Evolutionary conservation across 2,113 vertebrate species (phyloP).

Genomic region (Lepidothrix coronata): DNA sequence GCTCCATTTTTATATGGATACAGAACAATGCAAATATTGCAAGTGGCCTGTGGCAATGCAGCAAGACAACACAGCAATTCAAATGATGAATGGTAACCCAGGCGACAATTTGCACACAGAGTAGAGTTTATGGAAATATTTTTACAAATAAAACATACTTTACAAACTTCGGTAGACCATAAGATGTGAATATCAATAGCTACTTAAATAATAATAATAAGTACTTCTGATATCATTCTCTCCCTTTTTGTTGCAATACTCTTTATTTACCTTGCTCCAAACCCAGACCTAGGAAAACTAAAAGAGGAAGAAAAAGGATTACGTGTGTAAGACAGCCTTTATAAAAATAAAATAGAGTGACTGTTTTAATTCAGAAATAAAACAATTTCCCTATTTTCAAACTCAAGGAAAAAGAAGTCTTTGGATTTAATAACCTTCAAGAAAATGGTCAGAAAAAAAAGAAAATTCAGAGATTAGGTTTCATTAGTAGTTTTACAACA

Average conservation of each 20-base stretch:
- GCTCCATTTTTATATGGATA: neutral
- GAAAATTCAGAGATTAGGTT: neutral
- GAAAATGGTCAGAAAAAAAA: neutral
- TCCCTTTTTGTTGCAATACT: neutral
- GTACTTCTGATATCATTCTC: fast-evolving
- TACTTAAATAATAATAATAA: neutral
- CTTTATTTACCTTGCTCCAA: neutral
- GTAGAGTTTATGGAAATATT: neutral
- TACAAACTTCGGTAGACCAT: neutral
- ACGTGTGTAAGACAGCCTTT: neutral
- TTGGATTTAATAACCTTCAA: neutral
- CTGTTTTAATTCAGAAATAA: neutral
- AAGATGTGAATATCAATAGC: neutral
- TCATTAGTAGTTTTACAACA: neutral
- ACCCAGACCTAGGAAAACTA: neutral
- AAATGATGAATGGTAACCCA: neutral
- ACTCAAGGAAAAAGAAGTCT: neutral
- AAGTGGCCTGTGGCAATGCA: neutral
- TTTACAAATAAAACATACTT: neutral
- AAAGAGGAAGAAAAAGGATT: neutral
- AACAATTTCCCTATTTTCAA: neutral
- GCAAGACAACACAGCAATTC: neutral
- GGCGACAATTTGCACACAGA: neutral
- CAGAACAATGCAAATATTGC: conserved; percentile 23
- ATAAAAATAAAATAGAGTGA: neutral